Conservation (phyloP, 2,113 vertebrate species). For the Etheostoma cragini region DNA sequence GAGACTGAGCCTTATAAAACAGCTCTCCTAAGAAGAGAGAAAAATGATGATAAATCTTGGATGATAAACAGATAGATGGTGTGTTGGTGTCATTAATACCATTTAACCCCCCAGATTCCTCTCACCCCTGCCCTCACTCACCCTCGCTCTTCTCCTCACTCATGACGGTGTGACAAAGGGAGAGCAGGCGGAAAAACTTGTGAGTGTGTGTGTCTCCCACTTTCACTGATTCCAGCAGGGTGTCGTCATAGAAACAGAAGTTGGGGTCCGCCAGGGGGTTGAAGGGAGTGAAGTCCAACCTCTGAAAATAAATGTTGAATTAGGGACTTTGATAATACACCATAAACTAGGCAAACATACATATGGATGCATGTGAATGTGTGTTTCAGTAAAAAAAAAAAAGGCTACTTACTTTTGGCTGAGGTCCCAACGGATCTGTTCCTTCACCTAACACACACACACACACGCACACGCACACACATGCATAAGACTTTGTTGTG, state of each 20-base stretch:
- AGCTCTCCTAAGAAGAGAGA: slow-evolving; percentile 84
- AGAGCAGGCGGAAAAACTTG: slow-evolving; percentile 93
- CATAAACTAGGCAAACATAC: neutral
- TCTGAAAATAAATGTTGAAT: slow-evolving; percentile 62
- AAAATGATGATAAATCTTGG: neutral
- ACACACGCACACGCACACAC: neutral
- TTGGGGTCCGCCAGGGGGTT: slow-evolving; percentile 89
- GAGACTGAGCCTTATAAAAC: slow-evolving; percentile 94
- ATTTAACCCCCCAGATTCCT: neutral
- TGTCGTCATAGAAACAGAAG: slow-evolving; percentile 91
- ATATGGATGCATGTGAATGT: neutral
- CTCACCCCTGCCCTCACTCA: slow-evolving; percentile 74
- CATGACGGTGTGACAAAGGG: slow-evolving; percentile 95
- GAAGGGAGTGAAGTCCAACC: slow-evolving; percentile 90
- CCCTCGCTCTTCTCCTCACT: slow-evolving; percentile 92
- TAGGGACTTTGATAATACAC: neutral
- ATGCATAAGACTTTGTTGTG: neutral
- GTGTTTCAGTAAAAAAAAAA: neutral
- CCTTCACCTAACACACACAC: slow-evolving; percentile 84
- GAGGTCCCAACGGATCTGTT: slow-evolving; percentile 83
- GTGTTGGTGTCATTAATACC: neutral
- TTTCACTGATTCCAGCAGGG: slow-evolving; percentile 89
- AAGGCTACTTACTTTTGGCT: slow-evolving; percentile 82
- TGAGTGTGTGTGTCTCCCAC: slow-evolving; percentile 87
- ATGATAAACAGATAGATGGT: neutral